A percentile compares a stretch with the other conserved stretches of the same genome.
Conservation (phyloP, 2,888 invertebrate species). For the Oligia strigilis region DNA sequence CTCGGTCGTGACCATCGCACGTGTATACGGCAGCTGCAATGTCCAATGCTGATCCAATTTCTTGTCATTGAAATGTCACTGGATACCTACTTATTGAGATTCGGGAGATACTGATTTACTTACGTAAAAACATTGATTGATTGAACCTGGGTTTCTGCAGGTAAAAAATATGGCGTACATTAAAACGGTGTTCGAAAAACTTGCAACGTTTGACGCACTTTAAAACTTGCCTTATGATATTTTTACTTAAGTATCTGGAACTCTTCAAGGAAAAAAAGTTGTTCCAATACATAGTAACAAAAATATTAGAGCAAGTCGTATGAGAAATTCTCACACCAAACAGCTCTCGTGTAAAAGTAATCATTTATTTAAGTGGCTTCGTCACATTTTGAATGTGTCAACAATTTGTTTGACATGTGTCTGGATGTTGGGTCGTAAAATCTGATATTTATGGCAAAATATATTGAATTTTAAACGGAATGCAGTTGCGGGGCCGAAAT, state of each 20-base stretch:
- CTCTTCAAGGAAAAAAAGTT: constrained; percentile 20
- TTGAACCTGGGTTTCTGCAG: constrained; percentile 19
- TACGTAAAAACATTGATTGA: constrained; percentile 49
- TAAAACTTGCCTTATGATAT: background rate
- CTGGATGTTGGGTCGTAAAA: constrained; percentile 82
- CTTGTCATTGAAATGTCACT: constrained; percentile 80
- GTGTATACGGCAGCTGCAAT: constrained; percentile 77
- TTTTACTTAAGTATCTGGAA: constrained; percentile 1
- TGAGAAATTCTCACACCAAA: constrained; percentile 63
- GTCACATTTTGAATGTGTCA: constrained; percentile 81
- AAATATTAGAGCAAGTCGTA: constrained; percentile 35
- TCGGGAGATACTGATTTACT: constrained; percentile 55
- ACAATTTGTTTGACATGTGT: constrained; percentile 88
- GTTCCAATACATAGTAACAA: constrained; percentile 24
- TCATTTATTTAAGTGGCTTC: constrained; percentile 79
- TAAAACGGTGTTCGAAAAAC: constrained; percentile 3
- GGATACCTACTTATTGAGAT: constrained; percentile 45
- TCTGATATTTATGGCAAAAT: constrained; percentile 82
- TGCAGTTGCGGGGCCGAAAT: constrained; percentile 68
- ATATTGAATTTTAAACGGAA: constrained; percentile 83
- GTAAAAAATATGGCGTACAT: constrained; percentile 2
- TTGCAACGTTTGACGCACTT: constrained; percentile 4
- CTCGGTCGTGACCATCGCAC: constrained; percentile 87
- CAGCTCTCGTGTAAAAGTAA: constrained; percentile 65
- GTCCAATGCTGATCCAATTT: constrained; percentile 74